Evolutionary conservation across 2,888 invertebrate species (phyloP).

Genomic region (Agriopis aurantiaria): DNA sequence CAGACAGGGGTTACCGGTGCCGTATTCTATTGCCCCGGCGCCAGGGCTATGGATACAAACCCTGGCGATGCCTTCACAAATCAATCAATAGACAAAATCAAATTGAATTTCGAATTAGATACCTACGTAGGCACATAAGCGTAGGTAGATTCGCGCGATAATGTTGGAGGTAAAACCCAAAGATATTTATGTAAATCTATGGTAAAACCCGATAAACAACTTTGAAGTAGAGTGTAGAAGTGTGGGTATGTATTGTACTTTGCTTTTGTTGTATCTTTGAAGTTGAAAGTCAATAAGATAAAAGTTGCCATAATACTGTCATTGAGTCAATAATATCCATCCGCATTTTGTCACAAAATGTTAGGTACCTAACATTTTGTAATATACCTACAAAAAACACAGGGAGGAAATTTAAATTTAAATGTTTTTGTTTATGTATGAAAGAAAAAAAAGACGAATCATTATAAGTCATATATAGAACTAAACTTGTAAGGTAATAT

Average conservation of each 20-base stretch:
- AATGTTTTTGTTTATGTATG: no score
- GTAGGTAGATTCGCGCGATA: background rate
- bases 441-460: no score
- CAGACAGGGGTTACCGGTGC: no score
- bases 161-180: background rate
- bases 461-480: no score
- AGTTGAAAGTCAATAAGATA: conserved; percentile 3
- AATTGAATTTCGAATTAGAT: conserved; percentile 1
- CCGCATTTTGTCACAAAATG: background rate
- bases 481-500: no score
- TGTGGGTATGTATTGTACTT: background rate
- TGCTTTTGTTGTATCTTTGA: background rate
- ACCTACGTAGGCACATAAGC: background rate
- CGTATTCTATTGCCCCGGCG: no score
- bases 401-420: background rate
- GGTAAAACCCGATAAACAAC: background rate
- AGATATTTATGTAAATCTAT: no score
- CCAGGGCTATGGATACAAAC: no score
- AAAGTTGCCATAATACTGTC: background rate
- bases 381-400: background rate
- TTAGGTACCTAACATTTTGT: no score
- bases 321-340: background rate
- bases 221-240: background rate
- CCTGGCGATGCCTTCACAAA: background rate
- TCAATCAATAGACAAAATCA: background rate